A percentile compares a stretch with the other conserved stretches of the same genome.
Conservation (phyloP, 2,888 invertebrate species). For the Aleiodes leptofemur region DNA sequence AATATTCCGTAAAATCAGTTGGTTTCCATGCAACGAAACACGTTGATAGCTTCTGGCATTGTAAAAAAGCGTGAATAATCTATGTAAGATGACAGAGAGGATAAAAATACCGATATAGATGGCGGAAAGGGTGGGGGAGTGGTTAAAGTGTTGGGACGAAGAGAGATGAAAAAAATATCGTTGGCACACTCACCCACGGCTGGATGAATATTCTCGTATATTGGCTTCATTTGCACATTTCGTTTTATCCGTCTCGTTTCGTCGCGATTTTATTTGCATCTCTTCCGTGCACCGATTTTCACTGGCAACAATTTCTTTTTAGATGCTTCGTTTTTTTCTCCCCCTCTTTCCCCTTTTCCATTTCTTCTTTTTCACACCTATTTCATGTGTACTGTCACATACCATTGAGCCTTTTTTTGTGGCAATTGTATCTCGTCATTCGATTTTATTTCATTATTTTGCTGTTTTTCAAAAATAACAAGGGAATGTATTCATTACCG, state of each 20-base stretch:
- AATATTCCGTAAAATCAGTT: too few species aligned
- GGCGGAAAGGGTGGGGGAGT: constrained; percentile 29
- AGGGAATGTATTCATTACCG: too few species aligned
- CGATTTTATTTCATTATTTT: not conserved
- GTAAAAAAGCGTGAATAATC: not conserved
- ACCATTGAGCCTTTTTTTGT: not conserved
- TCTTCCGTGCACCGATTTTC: constrained; percentile 9
- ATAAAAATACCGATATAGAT: not conserved
- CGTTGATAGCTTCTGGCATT: not conserved
- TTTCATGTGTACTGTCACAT: constrained; percentile 8
- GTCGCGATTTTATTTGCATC: constrained; percentile 47
- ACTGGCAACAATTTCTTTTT: too few species aligned
- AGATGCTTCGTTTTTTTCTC: too few species aligned
- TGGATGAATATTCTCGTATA: constrained; percentile 66
- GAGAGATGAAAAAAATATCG: constrained; percentile 54
- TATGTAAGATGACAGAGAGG: constrained; percentile 8
- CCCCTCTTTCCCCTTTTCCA: not conserved
- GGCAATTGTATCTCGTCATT: not conserved
- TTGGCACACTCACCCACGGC: constrained; percentile 45
- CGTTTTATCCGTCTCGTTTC: constrained; percentile 65
- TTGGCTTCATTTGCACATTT: constrained; percentile 75
- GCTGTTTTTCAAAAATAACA: not conserved
- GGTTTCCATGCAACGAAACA: not conserved
- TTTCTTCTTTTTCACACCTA: constrained; percentile 19
- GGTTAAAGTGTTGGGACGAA: constrained; percentile 40